phyloP scores from a whole-genome alignment of 1,140 invertebrate species.

The Saccostrea cuccullata region DNA sequence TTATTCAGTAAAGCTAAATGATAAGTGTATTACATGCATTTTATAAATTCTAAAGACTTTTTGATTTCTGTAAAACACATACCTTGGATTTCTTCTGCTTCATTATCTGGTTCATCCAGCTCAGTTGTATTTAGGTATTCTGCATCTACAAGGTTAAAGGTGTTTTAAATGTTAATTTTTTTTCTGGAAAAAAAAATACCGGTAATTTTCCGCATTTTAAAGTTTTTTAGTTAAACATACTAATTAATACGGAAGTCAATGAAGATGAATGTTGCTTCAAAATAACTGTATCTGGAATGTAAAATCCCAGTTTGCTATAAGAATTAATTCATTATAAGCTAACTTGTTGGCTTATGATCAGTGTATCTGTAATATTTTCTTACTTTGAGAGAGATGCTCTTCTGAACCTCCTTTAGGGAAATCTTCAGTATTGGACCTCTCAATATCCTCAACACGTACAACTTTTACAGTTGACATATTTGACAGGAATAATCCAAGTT shows the following conservation, averaged over 20 bases:
- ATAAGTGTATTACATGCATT: background rate
- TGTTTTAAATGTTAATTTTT: too few species aligned
- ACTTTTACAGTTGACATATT: conserved; percentile 63
- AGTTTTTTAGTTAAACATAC: too few species aligned
- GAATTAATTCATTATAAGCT: too few species aligned
- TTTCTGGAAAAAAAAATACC: too few species aligned
- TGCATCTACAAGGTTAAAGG: background rate
- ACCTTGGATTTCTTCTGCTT: conserved; percentile 9
- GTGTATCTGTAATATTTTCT: background rate
- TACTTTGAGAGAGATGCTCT: background rate
- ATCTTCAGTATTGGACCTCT: conserved; percentile 9
- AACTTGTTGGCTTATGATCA: too few species aligned
- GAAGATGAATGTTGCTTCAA: too few species aligned
- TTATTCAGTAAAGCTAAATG: background rate
- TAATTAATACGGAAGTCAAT: too few species aligned
- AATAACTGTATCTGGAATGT: too few species aligned
- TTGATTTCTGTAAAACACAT: background rate
- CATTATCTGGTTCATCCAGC: background rate
- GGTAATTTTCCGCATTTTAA: too few species aligned
- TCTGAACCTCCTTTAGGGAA: conserved; percentile 1
- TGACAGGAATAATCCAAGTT: background rate
- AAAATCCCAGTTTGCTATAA: too few species aligned
- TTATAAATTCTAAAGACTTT: background rate
- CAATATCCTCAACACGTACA: conserved; percentile 66
- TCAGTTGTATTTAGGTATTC: conserved; percentile 8